Percentiles rank a stretch among this genome's conserved stretches.
phyloP scores from a whole-genome alignment of 2,113 vertebrate species.

The Chloebia gouldiae region DNA sequence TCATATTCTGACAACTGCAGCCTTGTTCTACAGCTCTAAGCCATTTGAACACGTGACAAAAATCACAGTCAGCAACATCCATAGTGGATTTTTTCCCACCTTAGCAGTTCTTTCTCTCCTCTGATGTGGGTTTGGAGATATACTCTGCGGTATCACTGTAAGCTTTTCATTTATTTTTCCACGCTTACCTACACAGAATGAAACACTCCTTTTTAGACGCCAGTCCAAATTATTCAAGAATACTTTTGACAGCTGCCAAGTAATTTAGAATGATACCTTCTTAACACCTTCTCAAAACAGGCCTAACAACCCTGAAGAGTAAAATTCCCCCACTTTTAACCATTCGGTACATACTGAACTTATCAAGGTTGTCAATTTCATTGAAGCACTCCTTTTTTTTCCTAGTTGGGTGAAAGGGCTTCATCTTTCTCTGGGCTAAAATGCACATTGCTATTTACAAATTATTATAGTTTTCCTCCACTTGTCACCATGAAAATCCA shows the following conservation, averaged over 20 bases:
- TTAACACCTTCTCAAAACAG: slow-evolving; percentile 80
- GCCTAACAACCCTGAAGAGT: slow-evolving; percentile 60
- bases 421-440: neutral
- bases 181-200: slow-evolving; percentile 75
- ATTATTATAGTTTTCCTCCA: neutral
- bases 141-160: slow-evolving; percentile 81
- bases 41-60: slow-evolving; percentile 78
- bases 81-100: slow-evolving; percentile 74
- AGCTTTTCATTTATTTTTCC: slow-evolving; percentile 81
- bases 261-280: slow-evolving; percentile 78
- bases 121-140: slow-evolving; percentile 81
- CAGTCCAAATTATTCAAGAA: slow-evolving; percentile 83
- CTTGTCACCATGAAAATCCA: neutral
- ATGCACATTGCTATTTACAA: neutral
- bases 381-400: neutral
- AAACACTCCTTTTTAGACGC: slow-evolving; percentile 76
- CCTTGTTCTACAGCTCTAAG: slow-evolving; percentile 79
- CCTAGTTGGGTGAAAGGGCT: neutral
- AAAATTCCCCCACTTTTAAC: neutral
- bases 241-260: slow-evolving; percentile 78
- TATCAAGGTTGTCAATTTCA: slow-evolving; percentile 21
- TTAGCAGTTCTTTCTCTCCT: slow-evolving; percentile 74
- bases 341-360: neutral
- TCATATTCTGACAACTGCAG: slow-evolving; percentile 78
- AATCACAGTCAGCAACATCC: slow-evolving; percentile 84